Conservation (phyloP, 2,888 invertebrate genomes). For the Dastarcus helophoroides region DNA sequence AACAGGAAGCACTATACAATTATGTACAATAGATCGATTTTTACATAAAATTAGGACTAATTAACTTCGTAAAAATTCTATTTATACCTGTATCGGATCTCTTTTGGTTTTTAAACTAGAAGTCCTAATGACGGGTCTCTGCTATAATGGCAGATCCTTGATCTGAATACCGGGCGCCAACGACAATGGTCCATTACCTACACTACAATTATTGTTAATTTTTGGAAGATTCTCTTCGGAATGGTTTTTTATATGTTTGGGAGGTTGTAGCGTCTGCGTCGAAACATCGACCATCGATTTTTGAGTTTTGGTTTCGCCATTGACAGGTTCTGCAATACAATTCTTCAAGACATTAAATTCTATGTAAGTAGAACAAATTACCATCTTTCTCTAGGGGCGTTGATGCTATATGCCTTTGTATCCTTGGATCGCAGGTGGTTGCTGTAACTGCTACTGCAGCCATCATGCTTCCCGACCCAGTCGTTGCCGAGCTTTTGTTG, state of each 20-base stretch:
- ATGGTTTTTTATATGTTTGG: background rate
- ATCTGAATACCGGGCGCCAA: slow-evolving; percentile 25
- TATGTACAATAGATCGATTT: no score
- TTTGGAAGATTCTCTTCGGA: slow-evolving; percentile 18
- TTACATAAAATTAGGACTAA: no score
- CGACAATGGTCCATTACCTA: slow-evolving; percentile 32
- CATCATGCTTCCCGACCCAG: slow-evolving; percentile 54
- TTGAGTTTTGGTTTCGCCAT: no score
- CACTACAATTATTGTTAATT: slow-evolving; percentile 33
- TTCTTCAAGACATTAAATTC: no score
- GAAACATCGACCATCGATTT: background rate
- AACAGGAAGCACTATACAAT: no score
- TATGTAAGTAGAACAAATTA: slow-evolving; percentile 1
- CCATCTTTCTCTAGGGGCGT: slow-evolving; percentile 7
- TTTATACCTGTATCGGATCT: slow-evolving; percentile 34
- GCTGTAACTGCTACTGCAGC: slow-evolving; percentile 56
- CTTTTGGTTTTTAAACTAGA: slow-evolving; percentile 32
- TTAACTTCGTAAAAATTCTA: no score
- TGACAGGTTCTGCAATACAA: no score
- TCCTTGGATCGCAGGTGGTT: slow-evolving; percentile 53
- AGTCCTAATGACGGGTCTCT: slow-evolving; percentile 25
- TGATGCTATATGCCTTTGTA: no score
- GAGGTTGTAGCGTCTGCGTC: background rate
- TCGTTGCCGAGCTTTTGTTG: slow-evolving; percentile 49
- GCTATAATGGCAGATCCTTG: slow-evolving; percentile 34